A percentile compares a stretch with the other conserved stretches of the same genome.
phyloP scores from a whole-genome alignment of 2,888 invertebrate species.

The Euphydryas editha region DNA sequence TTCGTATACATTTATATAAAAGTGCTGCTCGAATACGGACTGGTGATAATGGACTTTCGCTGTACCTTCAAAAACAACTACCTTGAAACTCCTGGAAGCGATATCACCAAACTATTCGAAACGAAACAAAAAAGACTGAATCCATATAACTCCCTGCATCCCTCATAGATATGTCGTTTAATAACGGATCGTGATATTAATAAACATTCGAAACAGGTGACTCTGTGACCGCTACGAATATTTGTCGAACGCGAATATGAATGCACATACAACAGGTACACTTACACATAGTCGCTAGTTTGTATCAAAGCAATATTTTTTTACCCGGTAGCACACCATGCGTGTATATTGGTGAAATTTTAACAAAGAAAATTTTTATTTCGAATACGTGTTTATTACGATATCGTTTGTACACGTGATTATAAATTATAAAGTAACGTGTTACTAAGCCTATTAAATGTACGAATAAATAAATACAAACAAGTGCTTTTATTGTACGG shows the following conservation, averaged over 20 bases:
- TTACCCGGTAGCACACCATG: not conserved
- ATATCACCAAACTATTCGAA: too few relatives aligned
- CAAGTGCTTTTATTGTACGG: not conserved
- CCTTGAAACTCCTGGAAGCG: too few relatives aligned
- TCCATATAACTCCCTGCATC: not conserved
- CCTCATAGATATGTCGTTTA: not conserved
- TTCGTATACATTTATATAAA: not conserved
- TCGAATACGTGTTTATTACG: constrained; percentile 2
- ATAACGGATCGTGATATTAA: not conserved
- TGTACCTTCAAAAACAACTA: not conserved
- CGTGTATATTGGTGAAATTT: not conserved
- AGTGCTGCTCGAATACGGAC: not conserved
- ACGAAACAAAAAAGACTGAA: too few relatives aligned
- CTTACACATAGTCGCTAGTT: not conserved
- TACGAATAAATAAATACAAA: not conserved
- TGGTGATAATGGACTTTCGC: constrained; percentile 9
- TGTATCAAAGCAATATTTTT: not conserved
- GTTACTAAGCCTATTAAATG: not conserved
- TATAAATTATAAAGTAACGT: constrained; percentile 2
- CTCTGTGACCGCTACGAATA: not conserved
- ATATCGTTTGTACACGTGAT: constrained; percentile 2
- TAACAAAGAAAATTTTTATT: not conserved
- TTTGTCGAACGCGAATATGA: constrained; percentile 5
- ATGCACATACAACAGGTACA: not conserved
- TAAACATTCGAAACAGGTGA: not conserved